These are phyloP conservation scores for Lethenteron reissneri DNA, from an alignment of 2,113 vertebrate species.

Conservation along the genomic window DNA sequence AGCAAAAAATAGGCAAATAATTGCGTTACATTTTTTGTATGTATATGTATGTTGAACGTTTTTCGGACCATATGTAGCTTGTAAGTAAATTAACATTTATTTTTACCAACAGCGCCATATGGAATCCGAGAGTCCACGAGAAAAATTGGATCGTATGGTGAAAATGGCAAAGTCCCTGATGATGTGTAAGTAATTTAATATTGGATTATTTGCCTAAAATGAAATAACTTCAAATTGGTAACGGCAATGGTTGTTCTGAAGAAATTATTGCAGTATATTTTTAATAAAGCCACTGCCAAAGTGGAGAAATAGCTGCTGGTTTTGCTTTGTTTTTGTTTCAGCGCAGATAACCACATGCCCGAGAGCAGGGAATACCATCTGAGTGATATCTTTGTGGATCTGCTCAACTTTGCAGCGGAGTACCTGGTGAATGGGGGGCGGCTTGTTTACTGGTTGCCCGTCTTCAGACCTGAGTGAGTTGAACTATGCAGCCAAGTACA, in stretches of 20 bases:
- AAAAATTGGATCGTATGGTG: slow-evolving; percentile 62
- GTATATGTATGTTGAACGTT: too few species aligned
- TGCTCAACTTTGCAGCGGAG: slow-evolving; percentile 65
- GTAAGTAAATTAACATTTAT: too few species aligned
- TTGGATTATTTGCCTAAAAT: too few species aligned
- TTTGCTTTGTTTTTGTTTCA: slow-evolving; percentile 17
- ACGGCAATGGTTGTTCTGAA: too few species aligned
- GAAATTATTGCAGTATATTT: too few species aligned
- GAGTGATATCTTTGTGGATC: slow-evolving; percentile 83
- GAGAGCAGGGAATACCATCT: slow-evolving; percentile 66
- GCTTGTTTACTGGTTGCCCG: slow-evolving; percentile 78
- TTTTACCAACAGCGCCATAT: slow-evolving; percentile 44
- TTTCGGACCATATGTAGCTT: too few species aligned
- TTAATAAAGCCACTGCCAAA: background rate
- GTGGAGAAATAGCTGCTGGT: background rate
- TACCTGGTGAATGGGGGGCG: slow-evolving; percentile 57
- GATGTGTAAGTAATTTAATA: slow-evolving; percentile 29
- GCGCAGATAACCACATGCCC: slow-evolving; percentile 51
- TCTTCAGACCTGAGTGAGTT: slow-evolving; percentile 80
- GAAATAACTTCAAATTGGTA: too few species aligned
- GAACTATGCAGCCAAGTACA: too few species aligned
- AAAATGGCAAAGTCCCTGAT: slow-evolving; percentile 34
- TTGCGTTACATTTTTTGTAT: too few species aligned
- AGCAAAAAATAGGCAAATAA: too few species aligned
- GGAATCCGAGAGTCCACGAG: slow-evolving; percentile 86